Evolutionary conservation across 2,113 vertebrate species (phyloP), one percentile per base, ranked within the genome.

Genomic region (Promerops cafer): DNA sequence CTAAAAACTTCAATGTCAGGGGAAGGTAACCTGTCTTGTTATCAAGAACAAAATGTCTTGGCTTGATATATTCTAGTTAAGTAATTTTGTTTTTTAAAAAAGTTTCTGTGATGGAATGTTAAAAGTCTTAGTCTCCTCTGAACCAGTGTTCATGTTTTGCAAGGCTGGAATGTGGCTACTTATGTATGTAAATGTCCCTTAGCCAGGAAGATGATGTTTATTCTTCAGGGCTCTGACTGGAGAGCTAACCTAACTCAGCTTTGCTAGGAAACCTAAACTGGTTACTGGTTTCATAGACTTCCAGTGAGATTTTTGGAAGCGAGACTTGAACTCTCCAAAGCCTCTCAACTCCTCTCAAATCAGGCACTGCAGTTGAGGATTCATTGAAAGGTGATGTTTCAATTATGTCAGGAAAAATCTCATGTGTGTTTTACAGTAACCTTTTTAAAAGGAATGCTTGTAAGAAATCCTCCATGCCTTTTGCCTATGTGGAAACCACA

Each of bases 161-260:
- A 81, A 63, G 72, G 47, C 90, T 72, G n/a, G 65, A 61, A 61
- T 17, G 42, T 75, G 52, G 22, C 42, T 91, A 5, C 18, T 68
- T 68, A 11, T 0, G 1, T 45, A 12, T 12, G 13, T 75, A 68
- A 47, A 49, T 1, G 1, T 80, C 39, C 44, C 21, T 83, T 40
- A 57, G 49, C n/a, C 44, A n/a, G 16, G 44, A 75, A 54, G 42
- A 6, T 50, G 28, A 30, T 40, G 11, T n/a, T 89, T 66, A 26
- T 20, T 6, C 33, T 59, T 70, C 24, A 24, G 31, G 56, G 31
- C 35, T 61, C 54, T 65, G 33, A 37, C 4, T 8, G 22, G 57
- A 56, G 49, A 54, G 17, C 64, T 61, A 28, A 61, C n/a, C 40
- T 19, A 37, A 56, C 37, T 27, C 1, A 2, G 28, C 44, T 70